A percentile compares a stretch with the other conserved stretches of the same genome.
phyloP scores from a whole-genome alignment of 2,113 vertebrate genomes.

The Maccullochella peelii region DNA sequence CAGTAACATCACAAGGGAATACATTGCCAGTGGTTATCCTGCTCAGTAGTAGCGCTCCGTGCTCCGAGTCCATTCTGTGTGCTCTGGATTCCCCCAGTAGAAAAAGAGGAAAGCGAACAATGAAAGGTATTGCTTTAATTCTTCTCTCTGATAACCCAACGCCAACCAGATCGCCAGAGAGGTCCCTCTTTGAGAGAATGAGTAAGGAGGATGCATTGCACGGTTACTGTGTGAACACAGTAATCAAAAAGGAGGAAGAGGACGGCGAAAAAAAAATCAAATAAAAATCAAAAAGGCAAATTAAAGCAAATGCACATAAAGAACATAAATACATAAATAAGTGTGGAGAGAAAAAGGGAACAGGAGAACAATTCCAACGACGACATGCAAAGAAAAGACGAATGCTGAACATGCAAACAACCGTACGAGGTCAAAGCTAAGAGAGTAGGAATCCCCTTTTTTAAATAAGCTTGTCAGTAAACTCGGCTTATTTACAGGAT shows the following conservation, averaged over 20 bases:
- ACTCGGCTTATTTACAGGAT: slow-evolving; percentile 90
- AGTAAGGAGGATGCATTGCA: slow-evolving; percentile 85
- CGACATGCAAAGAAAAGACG: slow-evolving; percentile 88
- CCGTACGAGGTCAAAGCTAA: slow-evolving; percentile 87
- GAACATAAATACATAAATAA: slow-evolving; percentile 57
- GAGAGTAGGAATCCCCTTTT: slow-evolving; percentile 85
- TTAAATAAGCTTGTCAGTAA: slow-evolving; percentile 83
- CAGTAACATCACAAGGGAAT: slow-evolving; percentile 94
- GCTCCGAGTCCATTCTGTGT: slow-evolving; percentile 77
- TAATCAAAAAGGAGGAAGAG: slow-evolving; percentile 61
- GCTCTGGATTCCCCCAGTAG: slow-evolving; percentile 86
- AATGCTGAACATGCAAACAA: slow-evolving; percentile 92
- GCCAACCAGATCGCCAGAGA: slow-evolving; percentile 75
- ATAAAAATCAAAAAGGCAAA: slow-evolving; percentile 47
- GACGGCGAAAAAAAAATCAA: neutral
- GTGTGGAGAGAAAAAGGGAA: slow-evolving; percentile 71
- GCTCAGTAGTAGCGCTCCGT: slow-evolving; percentile 81
- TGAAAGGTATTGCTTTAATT: slow-evolving; percentile 93
- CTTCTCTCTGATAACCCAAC: slow-evolving; percentile 85
- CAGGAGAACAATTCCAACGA: slow-evolving; percentile 81
- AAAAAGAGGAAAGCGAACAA: slow-evolving; percentile 86
- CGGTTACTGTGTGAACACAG: slow-evolving; percentile 78
- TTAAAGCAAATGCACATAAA: slow-evolving; percentile 43
- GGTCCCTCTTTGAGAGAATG: slow-evolving; percentile 86
- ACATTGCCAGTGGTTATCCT: slow-evolving; percentile 88